Evolutionary conservation across 2,797 vertebrate species (phyloP).

Genomic region (Parotocinclus haroldoi): DNA sequence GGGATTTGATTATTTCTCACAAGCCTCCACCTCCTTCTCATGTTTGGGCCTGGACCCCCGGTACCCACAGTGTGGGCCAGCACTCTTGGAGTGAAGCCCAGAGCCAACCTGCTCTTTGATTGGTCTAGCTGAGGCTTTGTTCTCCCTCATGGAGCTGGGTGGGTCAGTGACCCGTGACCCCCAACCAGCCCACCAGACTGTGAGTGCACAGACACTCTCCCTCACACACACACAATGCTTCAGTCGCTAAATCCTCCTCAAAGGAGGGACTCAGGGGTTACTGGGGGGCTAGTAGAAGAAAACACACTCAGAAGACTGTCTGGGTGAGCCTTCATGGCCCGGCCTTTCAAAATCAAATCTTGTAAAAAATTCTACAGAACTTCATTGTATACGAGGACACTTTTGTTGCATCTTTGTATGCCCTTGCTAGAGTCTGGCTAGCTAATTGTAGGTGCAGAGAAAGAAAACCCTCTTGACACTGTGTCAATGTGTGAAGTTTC

Average conservation of each 20-base stretch:
- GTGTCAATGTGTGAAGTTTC: too few relatives aligned
- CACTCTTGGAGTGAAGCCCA: constrained; percentile 71
- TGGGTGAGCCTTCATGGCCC: constrained; percentile 47
- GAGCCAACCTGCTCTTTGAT: constrained; percentile 77
- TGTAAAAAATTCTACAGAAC: constrained; percentile 65
- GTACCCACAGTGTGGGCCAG: constrained; percentile 47
- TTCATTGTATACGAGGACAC: constrained; percentile 44
- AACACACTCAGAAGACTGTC: constrained; percentile 42
- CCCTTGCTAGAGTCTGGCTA: neutral
- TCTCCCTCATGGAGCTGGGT: constrained; percentile 69
- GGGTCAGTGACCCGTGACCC: constrained; percentile 68
- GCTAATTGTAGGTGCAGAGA: neutral
- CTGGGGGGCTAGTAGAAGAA: constrained; percentile 31
- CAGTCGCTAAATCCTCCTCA: constrained; percentile 59
- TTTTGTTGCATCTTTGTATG: constrained; percentile 27
- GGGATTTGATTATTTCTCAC: constrained; percentile 65
- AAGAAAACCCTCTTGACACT: too few relatives aligned
- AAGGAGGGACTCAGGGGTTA: constrained; percentile 39
- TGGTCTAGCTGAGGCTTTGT: constrained; percentile 64
- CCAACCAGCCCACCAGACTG: constrained; percentile 71
- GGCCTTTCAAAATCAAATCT: constrained; percentile 47
- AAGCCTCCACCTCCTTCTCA: constrained; percentile 32
- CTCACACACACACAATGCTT: constrained; percentile 51
- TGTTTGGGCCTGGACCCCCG: constrained; percentile 32
- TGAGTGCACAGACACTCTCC: constrained; percentile 55